Evolutionary conservation across 2,113 vertebrate genomes (phyloP).

Genomic region (Rallus limicola): DNA sequence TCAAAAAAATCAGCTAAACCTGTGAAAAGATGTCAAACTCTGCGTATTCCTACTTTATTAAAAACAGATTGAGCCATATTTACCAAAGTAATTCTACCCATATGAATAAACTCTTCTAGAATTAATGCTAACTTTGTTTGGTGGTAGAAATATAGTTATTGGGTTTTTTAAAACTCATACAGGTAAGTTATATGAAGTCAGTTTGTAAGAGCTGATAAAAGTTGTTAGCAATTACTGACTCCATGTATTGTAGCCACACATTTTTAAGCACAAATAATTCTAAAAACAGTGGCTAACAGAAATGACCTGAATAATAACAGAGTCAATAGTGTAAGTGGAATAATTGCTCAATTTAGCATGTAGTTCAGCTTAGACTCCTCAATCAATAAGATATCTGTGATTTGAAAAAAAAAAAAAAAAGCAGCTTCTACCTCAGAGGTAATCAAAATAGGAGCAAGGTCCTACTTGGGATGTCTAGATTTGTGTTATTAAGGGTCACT

Average conservation of each 20-base stretch:
- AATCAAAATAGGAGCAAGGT: not conserved
- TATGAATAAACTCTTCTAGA: not conserved
- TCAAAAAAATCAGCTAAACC: not conserved
- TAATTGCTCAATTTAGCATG: conserved; percentile 19
- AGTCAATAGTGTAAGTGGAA: conserved; percentile 3
- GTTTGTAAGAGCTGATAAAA: not conserved
- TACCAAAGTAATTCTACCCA: not conserved
- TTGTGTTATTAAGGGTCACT: not conserved
- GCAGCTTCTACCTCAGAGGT: not conserved
- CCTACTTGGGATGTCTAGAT: not conserved
- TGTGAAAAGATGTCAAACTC: not conserved
- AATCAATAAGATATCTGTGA: not conserved
- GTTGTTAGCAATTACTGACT: not conserved
- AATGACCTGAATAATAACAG: conserved; percentile 10
- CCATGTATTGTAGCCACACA: not conserved
- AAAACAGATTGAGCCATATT: not conserved
- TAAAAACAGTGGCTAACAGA: conserved; percentile 3
- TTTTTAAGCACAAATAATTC: conserved; percentile 7
- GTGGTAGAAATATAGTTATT: not conserved
- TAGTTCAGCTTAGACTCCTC: not conserved
- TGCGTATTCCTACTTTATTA: not conserved
- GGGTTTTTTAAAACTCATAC: not conserved
- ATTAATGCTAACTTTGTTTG: not conserved
- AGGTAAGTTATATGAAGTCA: not conserved
- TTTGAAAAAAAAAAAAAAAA: not conserved